Base-by-base conservation (phyloP, 1,140 invertebrate species). In the Euwallacea similis region DNA sequence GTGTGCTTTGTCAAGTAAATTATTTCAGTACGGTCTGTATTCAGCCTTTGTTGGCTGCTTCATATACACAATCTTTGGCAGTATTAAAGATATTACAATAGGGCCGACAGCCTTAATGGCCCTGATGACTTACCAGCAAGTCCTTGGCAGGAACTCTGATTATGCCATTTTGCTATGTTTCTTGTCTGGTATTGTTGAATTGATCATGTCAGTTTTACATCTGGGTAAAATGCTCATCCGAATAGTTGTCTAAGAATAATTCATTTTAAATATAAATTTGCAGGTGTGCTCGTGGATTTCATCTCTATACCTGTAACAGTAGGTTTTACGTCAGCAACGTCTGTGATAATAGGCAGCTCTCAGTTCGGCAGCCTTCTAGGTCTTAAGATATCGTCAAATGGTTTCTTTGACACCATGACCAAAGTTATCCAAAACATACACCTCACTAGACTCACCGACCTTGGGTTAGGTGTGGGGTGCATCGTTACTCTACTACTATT, bases 241-340 rank as follows among this genome's bases (percentile, higher is more conserved):
- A 33, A 33, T 33, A 33, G 21, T 4, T 50, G 46, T 50, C 9
- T 50, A 50, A 50, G 21, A 33, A 33, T 33, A 33, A 33, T 33
- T 33, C 21, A 33, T 33, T 42, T 61, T 61, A 10, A 7, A 11
- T 33, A 61, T 13, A 15, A 15, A 66, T 42, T 71, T 69, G 58
- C 44, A 96, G 96, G 96, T 75, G 95, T 98, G 72, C 84, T 98
- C 15, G 91, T 98, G 59, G 94, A 96, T 81, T 98, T 97, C 81
- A 97, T 98, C 78, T 96, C 95, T 0, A 88, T 93, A 55, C 94
- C 96, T 6, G 95, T 98, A 10, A 96, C 95, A 0, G 94, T 93
- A 63, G 94, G 95, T 0, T 98, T 97, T 78, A 97, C 95, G 0
- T 95, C 94, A 16, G 95, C 95, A 11, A 96, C 95, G 0, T 95